phyloP scores from a whole-genome alignment of 2,113 vertebrate genomes.

The Daboia siamensis region DNA sequence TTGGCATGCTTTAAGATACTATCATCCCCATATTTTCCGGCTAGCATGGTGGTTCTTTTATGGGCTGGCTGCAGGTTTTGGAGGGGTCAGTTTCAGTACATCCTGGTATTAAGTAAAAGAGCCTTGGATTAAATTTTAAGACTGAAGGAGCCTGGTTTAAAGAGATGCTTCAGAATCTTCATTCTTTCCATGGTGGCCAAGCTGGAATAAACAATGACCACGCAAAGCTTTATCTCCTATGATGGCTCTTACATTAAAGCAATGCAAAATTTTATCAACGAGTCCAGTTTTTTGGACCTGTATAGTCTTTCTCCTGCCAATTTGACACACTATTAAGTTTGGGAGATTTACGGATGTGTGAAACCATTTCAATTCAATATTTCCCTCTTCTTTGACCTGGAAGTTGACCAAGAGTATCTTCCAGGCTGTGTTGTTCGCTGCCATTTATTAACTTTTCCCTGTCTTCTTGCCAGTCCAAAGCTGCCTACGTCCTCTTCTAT shows the following conservation, averaged over 20 bases:
- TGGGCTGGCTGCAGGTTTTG: not conserved
- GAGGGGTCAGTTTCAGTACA: not conserved
- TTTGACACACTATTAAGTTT: not conserved
- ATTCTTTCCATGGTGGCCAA: not conserved
- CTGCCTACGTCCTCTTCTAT: conserved; percentile 85
- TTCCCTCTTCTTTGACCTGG: not conserved
- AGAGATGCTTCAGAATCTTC: not conserved
- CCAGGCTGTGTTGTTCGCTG: not conserved
- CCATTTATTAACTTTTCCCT: not conserved
- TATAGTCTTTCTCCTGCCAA: not conserved
- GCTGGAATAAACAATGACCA: not conserved
- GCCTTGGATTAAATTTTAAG: not conserved
- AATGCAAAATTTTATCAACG: not conserved
- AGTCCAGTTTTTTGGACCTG: not conserved
- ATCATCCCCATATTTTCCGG: not conserved
- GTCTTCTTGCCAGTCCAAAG: conserved; percentile 72
- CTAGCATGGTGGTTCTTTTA: not conserved
- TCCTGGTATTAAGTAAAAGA: not conserved
- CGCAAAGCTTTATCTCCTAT: not conserved
- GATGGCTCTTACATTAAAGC: not conserved
- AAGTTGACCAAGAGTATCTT: not conserved
- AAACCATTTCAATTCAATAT: not conserved
- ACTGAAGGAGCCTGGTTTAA: not conserved
- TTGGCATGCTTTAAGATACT: not conserved
- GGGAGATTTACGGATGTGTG: not conserved